Evolutionary conservation across 1,140 invertebrate genomes (phyloP).

Genomic region (Drosophila nigromelanica): DNA sequence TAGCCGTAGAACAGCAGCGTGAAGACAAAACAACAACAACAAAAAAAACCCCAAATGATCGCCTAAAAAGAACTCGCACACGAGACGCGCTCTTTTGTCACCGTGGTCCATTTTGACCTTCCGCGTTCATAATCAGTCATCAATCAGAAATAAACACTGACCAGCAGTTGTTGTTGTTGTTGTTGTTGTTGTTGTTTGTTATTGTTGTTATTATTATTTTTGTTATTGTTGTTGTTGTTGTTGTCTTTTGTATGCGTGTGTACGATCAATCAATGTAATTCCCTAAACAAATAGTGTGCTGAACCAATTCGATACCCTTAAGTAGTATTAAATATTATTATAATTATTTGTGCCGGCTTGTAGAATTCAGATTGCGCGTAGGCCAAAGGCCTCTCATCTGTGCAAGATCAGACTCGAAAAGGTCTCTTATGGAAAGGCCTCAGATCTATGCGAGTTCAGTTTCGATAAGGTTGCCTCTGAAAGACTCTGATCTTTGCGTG

Average conservation of each 20-base stretch:
- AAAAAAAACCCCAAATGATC: conserved; percentile 30
- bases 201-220: no score
- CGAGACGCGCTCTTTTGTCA: conserved; percentile 58
- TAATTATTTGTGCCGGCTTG: conserved; percentile 18
- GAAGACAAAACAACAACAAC: neutral
- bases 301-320: conserved; percentile 39
- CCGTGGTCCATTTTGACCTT: conserved; percentile 53
- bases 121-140: conserved; percentile 55
- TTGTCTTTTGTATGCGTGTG: conserved; percentile 6
- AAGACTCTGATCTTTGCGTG: neutral
- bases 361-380: neutral
- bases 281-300: conserved; percentile 20
- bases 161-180: conserved; percentile 17
- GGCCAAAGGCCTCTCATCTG: neutral
- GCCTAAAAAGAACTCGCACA: conserved; percentile 53
- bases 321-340: conserved; percentile 1
- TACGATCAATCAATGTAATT: conserved; percentile 51
- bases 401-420: neutral
- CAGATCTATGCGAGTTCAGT: neutral
- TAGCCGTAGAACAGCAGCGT: no score
- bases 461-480: neutral
- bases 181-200: conserved; percentile 22
- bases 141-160: conserved; percentile 49
- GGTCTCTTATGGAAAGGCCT: no score
- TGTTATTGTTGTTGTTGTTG: conserved; percentile 29